phyloP scores from a whole-genome alignment of 2,888 invertebrate species.

The Operophtera brumata region DNA sequence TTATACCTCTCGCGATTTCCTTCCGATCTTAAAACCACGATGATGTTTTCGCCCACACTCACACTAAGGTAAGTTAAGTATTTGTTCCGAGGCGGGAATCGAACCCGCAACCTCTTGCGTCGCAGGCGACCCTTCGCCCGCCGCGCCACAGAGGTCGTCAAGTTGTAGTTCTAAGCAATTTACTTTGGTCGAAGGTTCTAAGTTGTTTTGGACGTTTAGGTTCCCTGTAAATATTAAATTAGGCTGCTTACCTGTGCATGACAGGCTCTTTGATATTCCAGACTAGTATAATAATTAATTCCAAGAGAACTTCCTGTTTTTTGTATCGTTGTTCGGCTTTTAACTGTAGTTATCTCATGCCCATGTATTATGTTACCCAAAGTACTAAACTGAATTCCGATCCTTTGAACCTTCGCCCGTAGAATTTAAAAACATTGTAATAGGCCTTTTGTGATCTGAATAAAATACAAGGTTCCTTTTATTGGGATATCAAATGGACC shows the following conservation, averaged over 20 bases:
- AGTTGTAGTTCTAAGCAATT: too few species aligned
- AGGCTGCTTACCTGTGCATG: constrained; percentile 1
- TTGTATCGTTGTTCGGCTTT: not conserved
- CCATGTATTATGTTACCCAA: not conserved
- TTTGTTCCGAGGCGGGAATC: too few species aligned
- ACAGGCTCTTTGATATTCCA: constrained; percentile 5
- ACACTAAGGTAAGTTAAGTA: too few species aligned
- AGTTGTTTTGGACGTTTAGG: not conserved
- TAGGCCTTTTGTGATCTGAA: constrained; percentile 17
- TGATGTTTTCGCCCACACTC: not conserved
- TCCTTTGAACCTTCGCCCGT: constrained; percentile 14
- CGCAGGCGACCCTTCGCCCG: too few species aligned
- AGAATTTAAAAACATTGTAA: constrained; percentile 16
- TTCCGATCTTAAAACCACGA: not conserved
- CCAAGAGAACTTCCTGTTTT: not conserved
- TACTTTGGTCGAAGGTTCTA: too few species aligned
- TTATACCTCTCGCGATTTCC: too few species aligned
- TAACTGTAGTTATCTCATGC: not conserved
- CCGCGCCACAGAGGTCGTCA: too few species aligned
- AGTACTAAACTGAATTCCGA: constrained; percentile 23
- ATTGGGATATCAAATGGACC: constrained; percentile 22
- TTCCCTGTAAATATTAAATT: not conserved
- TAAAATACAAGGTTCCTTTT: constrained; percentile 20
- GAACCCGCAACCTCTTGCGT: too few species aligned
- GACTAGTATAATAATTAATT: not conserved